Conservation (phyloP, 1,140 invertebrate species). For the Penaeus vannamei region DNA sequence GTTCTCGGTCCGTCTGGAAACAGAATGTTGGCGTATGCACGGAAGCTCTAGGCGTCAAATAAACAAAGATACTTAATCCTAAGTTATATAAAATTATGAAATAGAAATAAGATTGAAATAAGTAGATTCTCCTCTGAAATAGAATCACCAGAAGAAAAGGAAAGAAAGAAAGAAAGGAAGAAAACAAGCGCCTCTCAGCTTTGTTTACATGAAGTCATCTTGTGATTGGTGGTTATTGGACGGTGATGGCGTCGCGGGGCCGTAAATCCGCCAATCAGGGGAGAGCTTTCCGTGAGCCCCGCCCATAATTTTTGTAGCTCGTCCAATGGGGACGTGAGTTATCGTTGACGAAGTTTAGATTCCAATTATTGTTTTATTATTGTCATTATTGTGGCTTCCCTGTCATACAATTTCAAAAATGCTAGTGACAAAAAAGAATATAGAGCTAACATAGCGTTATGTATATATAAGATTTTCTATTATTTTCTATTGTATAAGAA, state of each 20-base stretch:
- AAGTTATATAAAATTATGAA: too few relatives aligned
- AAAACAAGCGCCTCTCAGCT: constrained; percentile 27
- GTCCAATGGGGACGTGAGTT: constrained; percentile 59
- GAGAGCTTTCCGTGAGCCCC: constrained; percentile 55
- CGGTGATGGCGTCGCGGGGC: constrained; percentile 62
- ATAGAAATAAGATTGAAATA: too few relatives aligned
- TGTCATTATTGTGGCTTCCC: too few relatives aligned
- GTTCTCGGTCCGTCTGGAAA: not conserved
- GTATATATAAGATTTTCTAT: too few relatives aligned
- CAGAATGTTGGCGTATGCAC: not conserved
- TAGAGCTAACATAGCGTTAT: too few relatives aligned
- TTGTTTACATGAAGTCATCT: constrained; percentile 61
- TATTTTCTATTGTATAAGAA: too few relatives aligned
- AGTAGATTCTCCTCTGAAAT: too few relatives aligned
- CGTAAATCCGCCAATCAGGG: constrained; percentile 60
- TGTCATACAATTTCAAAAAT: too few relatives aligned
- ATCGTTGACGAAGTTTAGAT: constrained; percentile 7
- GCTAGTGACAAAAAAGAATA: too few relatives aligned
- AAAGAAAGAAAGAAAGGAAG: not conserved
- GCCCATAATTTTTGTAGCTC: constrained; percentile 65
- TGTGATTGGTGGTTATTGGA: constrained; percentile 60
- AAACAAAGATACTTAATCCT: too few relatives aligned
- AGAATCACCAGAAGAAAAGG: too few relatives aligned
- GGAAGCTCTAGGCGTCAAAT: too few relatives aligned
- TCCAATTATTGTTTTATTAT: constrained; percentile 23